Percentiles rank a stretch among this genome's conserved stretches.
phyloP scores from a whole-genome alignment of 1,140 invertebrate genomes.

The Limonius californicus region DNA sequence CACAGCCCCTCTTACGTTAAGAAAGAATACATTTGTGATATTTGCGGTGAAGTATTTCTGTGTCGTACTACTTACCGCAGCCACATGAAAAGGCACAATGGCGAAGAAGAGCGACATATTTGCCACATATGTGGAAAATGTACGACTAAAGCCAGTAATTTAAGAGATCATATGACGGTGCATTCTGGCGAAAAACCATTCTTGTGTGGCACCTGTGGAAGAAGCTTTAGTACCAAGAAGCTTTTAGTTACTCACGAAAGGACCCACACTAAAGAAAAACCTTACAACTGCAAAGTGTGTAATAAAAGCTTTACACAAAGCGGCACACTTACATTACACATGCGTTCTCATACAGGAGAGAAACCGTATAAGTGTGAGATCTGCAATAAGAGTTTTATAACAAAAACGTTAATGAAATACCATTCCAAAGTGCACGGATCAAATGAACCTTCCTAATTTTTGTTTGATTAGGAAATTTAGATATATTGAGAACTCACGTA shows the following conservation, averaged over 20 bases:
- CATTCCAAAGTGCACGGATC: constrained; percentile 55
- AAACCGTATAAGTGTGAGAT: constrained; percentile 71
- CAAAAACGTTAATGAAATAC: constrained; percentile 64
- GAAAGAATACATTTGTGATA: constrained; percentile 40
- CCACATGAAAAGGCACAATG: neutral
- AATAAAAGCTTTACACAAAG: constrained; percentile 63
- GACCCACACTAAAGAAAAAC: constrained; percentile 45
- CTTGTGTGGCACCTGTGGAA: constrained; percentile 66
- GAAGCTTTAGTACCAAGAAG: constrained; percentile 60
- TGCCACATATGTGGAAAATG: constrained; percentile 46
- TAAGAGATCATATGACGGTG: constrained; percentile 58
- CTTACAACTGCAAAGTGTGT: constrained; percentile 51
- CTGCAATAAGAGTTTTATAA: constrained; percentile 53
- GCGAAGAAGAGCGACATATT: neutral
- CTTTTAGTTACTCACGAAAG: constrained; percentile 41
- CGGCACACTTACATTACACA: constrained; percentile 68
- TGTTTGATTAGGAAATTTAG: no score
- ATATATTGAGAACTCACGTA: no score
- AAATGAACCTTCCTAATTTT: no score
- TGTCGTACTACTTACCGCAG: constrained; percentile 35
- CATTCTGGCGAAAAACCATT: constrained; percentile 69
- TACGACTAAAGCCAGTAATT: constrained; percentile 28
- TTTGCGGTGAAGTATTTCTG: constrained; percentile 45
- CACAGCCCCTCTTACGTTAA: neutral
- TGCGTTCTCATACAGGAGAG: constrained; percentile 72